Evolutionary conservation across 2,888 invertebrate genomes (phyloP).

Genomic region (Mechanitis messenoides): DNA sequence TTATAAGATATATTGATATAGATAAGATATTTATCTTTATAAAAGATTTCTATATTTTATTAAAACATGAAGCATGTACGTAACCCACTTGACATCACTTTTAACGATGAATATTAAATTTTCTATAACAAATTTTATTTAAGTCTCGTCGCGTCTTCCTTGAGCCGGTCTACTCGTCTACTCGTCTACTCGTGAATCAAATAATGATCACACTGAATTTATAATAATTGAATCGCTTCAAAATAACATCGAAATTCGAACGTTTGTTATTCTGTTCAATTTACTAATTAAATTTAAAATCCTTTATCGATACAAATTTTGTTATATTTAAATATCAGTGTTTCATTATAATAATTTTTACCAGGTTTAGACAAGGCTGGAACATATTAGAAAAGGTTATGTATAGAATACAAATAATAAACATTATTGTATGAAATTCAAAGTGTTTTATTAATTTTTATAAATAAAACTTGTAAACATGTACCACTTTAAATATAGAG

Average conservation of each 20-base stretch:
- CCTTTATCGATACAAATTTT: neutral
- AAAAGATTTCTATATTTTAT: slow-evolving; percentile 1
- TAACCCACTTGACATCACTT: slow-evolving; percentile 15
- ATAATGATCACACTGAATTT: slow-evolving; percentile 31
- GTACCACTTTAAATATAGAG: slow-evolving; percentile 7
- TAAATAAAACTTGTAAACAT: neutral
- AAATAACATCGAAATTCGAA: slow-evolving; percentile 8
- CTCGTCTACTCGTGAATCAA: slow-evolving; percentile 29
- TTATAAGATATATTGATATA: neutral
- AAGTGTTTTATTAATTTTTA: neutral
- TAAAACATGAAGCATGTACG: neutral
- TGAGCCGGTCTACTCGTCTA: slow-evolving; percentile 22
- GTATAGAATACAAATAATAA: too few species aligned
- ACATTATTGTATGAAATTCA: too few species aligned
- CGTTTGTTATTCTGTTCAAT: neutral
- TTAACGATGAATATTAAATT: slow-evolving; percentile 41
- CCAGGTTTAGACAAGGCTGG: too few species aligned
- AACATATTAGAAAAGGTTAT: too few species aligned
- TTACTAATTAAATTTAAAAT: neutral
- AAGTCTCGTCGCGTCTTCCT: slow-evolving; percentile 29
- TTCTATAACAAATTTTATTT: slow-evolving; percentile 38
- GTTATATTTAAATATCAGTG: neutral
- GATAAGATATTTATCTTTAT: neutral
- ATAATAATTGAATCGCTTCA: slow-evolving; percentile 23
- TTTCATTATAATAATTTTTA: too few species aligned